Conservation (phyloP, 2,888 invertebrate species). For the Zaprionus bogoriensis region DNA sequence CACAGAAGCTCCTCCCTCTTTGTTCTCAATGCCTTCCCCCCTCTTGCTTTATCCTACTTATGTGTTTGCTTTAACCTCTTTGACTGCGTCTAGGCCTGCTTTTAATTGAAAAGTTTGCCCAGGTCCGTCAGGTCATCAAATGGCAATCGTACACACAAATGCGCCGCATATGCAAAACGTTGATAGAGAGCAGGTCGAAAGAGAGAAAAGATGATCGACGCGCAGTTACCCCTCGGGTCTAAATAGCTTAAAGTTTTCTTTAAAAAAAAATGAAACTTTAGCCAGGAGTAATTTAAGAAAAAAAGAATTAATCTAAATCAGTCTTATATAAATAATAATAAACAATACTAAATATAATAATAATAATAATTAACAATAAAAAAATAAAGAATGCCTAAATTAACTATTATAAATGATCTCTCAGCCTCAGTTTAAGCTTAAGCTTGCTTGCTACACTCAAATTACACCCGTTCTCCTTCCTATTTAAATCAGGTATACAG, state of each 20-base stretch:
- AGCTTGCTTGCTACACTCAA: neutral
- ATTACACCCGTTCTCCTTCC: neutral
- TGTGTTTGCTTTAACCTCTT: conserved; percentile 35
- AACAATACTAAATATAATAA: too few species aligned
- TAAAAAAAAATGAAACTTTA: too few species aligned
- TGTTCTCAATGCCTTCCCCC: neutral
- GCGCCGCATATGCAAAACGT: conserved; percentile 12
- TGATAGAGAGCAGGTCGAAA: conserved; percentile 1
- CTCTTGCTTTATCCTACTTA: neutral
- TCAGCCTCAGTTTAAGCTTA: too few species aligned
- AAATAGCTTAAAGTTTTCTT: neutral
- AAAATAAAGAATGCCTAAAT: too few species aligned
- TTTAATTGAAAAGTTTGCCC: conserved; percentile 44
- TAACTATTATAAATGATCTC: too few species aligned
- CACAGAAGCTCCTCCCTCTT: neutral
- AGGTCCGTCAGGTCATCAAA: conserved; percentile 24
- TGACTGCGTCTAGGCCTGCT: conserved; percentile 21
- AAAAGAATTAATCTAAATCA: too few species aligned
- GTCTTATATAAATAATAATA: too few species aligned
- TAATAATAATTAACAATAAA: too few species aligned
- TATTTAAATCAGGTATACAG: too few species aligned
- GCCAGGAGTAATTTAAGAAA: too few species aligned
- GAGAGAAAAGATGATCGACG: neutral
- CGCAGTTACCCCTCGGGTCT: neutral
- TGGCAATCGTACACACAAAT: conserved; percentile 21